Evolutionary conservation across 1,140 invertebrate genomes (phyloP).

Genomic region (Philotrypesis tridentata): DNA sequence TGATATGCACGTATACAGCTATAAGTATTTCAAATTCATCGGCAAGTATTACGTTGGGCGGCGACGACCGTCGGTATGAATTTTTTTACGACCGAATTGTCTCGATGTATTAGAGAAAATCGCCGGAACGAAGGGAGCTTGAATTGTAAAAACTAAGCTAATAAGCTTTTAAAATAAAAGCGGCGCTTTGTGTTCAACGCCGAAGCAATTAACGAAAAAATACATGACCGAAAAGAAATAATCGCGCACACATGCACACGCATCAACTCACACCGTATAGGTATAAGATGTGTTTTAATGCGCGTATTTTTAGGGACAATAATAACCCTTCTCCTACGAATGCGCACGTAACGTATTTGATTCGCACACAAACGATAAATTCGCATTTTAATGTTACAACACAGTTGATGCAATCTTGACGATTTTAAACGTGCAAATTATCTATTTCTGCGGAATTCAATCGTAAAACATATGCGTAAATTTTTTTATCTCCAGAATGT

Average conservation of each 20-base stretch:
- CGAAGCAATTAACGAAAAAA: slow-evolving; percentile 2
- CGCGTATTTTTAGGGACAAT: slow-evolving; percentile 44
- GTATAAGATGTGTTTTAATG: neutral
- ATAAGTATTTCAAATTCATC: no score
- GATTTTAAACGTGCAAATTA: neutral
- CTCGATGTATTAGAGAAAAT: neutral
- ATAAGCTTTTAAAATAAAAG: neutral
- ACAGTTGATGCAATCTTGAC: neutral
- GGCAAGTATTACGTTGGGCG: no score
- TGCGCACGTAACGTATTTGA: neutral
- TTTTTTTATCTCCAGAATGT: no score
- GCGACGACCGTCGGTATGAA: neutral
- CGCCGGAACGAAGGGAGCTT: neutral
- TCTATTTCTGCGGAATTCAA: neutral
- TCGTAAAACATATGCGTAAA: no score
- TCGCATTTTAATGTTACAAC: slow-evolving; percentile 5
- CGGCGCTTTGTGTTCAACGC: slow-evolving; percentile 1
- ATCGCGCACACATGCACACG: no score
- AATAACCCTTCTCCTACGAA: slow-evolving; percentile 28
- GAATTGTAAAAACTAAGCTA: neutral
- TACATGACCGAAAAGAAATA: no score
- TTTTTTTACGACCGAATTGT: neutral
- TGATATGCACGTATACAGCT: no score
- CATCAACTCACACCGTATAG: neutral
- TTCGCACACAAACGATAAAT: neutral